These are phyloP conservation scores for Gadopsis bispinosus DNA, from an alignment of 2,797 vertebrate species.

Conservation along the genomic window DNA sequence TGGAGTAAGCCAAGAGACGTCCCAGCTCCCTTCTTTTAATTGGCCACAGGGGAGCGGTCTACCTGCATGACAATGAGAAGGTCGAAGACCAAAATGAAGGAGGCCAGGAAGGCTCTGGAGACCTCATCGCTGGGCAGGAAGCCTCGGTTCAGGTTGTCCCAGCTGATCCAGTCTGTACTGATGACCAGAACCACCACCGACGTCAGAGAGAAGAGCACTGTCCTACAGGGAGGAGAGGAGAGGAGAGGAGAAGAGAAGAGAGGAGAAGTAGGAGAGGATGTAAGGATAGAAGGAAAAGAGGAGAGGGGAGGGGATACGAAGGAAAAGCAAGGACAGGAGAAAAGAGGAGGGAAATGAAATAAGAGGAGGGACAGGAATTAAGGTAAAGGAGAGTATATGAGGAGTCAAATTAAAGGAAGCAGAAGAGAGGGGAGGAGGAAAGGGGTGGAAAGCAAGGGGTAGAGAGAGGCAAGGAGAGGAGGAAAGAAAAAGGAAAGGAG, in stretches of 20 bases:
- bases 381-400: background rate
- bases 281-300: too few relatives aligned
- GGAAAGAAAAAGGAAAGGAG: too few relatives aligned
- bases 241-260: too few relatives aligned
- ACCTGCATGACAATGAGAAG: slow-evolving; percentile 99
- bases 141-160: slow-evolving; percentile 97
- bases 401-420: too few relatives aligned
- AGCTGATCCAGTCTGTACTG: slow-evolving; percentile 99
- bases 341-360: background rate
- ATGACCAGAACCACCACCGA: slow-evolving; percentile 96
- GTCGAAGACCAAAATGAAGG: slow-evolving; percentile 99
- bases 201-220: slow-evolving; percentile 94
- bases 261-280: background rate
- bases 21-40: slow-evolving; percentile 73
- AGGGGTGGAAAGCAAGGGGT: background rate
- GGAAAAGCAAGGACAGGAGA: background rate
- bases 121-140: slow-evolving; percentile 98
- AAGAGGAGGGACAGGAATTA: background rate
- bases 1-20: slow-evolving; percentile 67
- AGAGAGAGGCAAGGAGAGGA: background rate
- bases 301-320: background rate
- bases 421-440: background rate
- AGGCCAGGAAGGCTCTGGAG: slow-evolving; percentile 97
- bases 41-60: slow-evolving; percentile 76
- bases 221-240: slow-evolving; percentile 81